Percentiles rank a stretch among this genome's conserved stretches.
phyloP scores from a whole-genome alignment of 2,113 vertebrate genomes.

The Agapornis roseicollis region DNA sequence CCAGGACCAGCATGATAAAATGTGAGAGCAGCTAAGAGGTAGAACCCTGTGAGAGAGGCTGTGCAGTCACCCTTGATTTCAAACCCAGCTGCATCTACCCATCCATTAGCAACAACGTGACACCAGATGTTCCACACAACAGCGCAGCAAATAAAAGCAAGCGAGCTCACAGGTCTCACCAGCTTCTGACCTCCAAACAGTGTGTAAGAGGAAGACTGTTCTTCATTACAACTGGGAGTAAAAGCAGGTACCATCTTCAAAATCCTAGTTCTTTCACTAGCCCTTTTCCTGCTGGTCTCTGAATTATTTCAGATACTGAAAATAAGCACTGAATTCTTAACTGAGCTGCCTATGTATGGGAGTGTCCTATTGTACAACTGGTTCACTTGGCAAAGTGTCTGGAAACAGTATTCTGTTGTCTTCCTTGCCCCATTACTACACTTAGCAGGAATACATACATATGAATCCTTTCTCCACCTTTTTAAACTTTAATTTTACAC shows the following conservation, averaged over 20 bases:
- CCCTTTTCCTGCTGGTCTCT: not conserved
- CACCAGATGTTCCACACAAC: not conserved
- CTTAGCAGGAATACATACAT: not conserved
- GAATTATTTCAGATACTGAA: not conserved
- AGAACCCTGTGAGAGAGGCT: not conserved
- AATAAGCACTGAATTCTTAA: not conserved
- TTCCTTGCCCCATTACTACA: not conserved
- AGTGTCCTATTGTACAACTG: not conserved
- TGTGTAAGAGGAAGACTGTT: not conserved
- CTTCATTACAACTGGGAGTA: not conserved
- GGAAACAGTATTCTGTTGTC: not conserved
- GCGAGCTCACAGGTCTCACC: not conserved
- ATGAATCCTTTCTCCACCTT: not conserved
- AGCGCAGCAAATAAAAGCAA: not conserved
- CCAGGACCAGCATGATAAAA: not conserved
- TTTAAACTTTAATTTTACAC: not conserved
- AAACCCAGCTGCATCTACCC: not conserved
- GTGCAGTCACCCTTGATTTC: not conserved
- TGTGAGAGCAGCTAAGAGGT: not conserved
- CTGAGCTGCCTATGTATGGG: not conserved
- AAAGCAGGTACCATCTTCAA: not conserved
- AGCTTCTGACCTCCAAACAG: not conserved
- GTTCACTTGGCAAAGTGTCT: not conserved
- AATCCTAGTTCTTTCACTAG: not conserved
- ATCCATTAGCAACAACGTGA: not conserved